Conservation (phyloP, 1,140 invertebrate species). For the Trinorchestia longiramus region DNA sequence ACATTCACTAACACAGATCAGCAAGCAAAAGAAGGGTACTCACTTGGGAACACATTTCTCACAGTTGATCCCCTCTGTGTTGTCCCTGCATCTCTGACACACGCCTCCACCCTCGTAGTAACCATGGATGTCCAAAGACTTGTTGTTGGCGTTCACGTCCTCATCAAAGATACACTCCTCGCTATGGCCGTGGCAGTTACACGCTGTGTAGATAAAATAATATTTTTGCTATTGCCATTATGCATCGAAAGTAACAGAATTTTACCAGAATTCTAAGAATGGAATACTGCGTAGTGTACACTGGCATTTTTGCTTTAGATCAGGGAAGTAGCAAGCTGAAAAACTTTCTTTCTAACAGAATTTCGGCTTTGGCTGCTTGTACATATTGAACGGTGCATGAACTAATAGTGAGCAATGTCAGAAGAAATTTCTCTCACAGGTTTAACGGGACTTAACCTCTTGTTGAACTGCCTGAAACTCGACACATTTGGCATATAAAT, state of each 20-base stretch:
- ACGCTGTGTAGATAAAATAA: conserved; percentile 77
- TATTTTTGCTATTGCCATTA: background rate
- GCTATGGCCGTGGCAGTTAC: conserved; percentile 96
- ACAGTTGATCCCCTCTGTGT: conserved; percentile 98
- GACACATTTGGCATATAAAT: too few relatives aligned
- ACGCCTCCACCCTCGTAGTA: conserved; percentile 92
- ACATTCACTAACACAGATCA: background rate
- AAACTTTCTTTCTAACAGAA: too few relatives aligned
- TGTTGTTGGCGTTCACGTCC: conserved; percentile 80
- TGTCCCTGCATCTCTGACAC: conserved; percentile 90
- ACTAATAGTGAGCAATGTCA: too few relatives aligned
- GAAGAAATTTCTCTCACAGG: too few relatives aligned
- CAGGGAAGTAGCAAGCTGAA: too few relatives aligned
- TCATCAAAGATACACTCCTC: conserved; percentile 90
- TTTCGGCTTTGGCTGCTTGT: too few relatives aligned
- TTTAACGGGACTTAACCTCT: too few relatives aligned
- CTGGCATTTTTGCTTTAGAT: background rate
- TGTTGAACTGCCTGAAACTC: too few relatives aligned
- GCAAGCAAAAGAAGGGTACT: background rate
- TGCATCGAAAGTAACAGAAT: background rate
- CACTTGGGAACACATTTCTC: conserved; percentile 82
- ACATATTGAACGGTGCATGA: too few relatives aligned
- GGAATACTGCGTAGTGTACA: background rate
- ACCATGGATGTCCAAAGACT: conserved; percentile 92
- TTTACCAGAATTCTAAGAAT: background rate